These are phyloP conservation scores for Syndactyla subalaris DNA, from an alignment of 2,797 vertebrate species.

Conservation along the genomic window DNA sequence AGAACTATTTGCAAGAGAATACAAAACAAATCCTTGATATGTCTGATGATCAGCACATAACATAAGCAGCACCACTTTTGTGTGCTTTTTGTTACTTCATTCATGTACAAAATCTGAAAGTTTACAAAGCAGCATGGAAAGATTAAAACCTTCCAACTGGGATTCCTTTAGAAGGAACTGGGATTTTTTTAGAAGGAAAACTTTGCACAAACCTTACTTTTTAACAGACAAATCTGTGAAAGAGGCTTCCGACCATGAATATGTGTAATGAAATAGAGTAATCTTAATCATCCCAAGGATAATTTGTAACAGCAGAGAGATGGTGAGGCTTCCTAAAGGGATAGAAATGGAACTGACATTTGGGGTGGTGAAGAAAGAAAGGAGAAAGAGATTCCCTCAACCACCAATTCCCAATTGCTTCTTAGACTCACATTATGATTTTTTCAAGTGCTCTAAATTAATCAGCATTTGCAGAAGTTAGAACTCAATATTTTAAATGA, in stretches of 20 bases:
- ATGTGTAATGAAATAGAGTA: neutral
- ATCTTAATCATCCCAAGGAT: neutral
- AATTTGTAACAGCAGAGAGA: neutral
- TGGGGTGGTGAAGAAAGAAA: neutral
- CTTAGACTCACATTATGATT: neutral
- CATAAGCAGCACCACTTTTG: neutral
- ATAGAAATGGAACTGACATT: neutral
- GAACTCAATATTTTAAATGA: neutral
- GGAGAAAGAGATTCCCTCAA: neutral
- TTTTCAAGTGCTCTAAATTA: neutral
- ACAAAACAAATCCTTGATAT: neutral
- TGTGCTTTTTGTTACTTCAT: neutral
- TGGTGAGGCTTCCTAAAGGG: neutral
- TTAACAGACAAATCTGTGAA: neutral
- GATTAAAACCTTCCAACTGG: neutral
- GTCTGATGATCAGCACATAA: neutral
- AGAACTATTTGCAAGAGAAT: neutral
- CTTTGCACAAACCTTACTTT: neutral
- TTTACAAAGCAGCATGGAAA: neutral
- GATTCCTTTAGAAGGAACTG: neutral
- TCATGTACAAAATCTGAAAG: neutral
- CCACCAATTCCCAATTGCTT: neutral
- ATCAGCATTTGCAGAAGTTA: neutral
- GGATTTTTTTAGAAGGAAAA: neutral
- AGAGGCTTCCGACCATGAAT: neutral